Evolutionary conservation across 2,797 vertebrate genomes (phyloP).

Genomic region (Myotis pilosus): DNA sequence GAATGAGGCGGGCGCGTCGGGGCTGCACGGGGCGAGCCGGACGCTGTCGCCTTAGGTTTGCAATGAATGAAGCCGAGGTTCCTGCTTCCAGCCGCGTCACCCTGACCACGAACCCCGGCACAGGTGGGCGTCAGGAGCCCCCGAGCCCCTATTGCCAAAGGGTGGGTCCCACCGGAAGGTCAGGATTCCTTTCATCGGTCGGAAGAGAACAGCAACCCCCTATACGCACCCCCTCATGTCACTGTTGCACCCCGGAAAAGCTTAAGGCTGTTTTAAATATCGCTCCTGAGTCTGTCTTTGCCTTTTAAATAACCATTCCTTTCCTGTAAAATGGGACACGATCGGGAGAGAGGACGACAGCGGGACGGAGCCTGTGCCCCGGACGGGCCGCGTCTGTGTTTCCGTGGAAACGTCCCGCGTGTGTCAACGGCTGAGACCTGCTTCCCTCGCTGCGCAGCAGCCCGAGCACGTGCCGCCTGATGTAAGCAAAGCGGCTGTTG

Average conservation of each 20-base stretch:
- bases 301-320: constrained; percentile 50
- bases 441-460: constrained; percentile 83
- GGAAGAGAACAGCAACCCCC: not conserved
- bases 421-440: constrained; percentile 81
- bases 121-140: constrained; percentile 66
- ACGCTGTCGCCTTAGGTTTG: constrained; percentile 53
- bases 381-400: not conserved
- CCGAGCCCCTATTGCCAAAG: constrained; percentile 70
- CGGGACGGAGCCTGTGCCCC: too few species aligned
- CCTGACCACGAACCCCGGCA: constrained; percentile 64
- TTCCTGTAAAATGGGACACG: constrained; percentile 56
- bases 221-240: not conserved
- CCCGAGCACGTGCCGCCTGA: constrained; percentile 85
- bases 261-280: constrained; percentile 63
- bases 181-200: constrained; percentile 28
- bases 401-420: constrained; percentile 80
- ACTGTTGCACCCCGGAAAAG: constrained; percentile 54
- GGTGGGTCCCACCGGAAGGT: constrained; percentile 60
- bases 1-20: not conserved
- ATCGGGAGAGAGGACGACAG: constrained; percentile 56
- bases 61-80: constrained; percentile 42
- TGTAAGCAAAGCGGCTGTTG: constrained; percentile 85
- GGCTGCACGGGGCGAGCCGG: constrained; percentile 38
- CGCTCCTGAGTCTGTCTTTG: constrained; percentile 59
- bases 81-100: constrained; percentile 51